Base-by-base conservation (phyloP, 2,113 vertebrate genomes). In the Cariama cristata region DNA sequence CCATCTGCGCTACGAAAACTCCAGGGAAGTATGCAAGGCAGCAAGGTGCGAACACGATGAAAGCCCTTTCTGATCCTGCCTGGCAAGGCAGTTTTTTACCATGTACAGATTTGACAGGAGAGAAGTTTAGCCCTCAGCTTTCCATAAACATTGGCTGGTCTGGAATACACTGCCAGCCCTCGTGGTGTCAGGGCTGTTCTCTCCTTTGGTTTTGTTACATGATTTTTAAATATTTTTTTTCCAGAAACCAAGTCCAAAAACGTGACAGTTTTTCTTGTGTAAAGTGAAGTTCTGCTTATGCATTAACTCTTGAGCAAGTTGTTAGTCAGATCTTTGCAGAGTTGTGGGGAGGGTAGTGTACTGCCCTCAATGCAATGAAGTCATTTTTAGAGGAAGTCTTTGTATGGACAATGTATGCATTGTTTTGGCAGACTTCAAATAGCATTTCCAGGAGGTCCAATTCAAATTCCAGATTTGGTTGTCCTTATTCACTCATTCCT, bases 351-450 rank as follows among this genome's bases (percentile, higher is more conserved):
- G 33, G 24, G 22, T 75, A 45, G 11, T 26, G 21, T 64, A 23
- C 44, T 59, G 19, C 33, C 24, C 53, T 93, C 50, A 69, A 8
- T 35, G 38, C 62, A 58, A 11, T 82, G 44, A 91, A 79, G 42
- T 90, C 3, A 91, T 87, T 88, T 93, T 69, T 59, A 87, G 50
- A 83, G 93, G 89, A 97, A 96, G 50, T 93, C 74, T 69, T 82
- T 93, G 38, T 85, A 76, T 35, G 69, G 69, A 32, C 10, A 59
- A 33, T 80, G 88, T 80, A 28, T 73, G 76, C 21, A 60, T 73
- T 76, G 49, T 35, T 96, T 64, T 88, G 20, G 42, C 93, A 90
- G 21, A 22, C 28, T 97, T 82, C 74, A 82, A 73, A 90, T 32
- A 33, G 14, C 66, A 75, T 91, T 94, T 95, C 84, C 58, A 88